A percentile compares a stretch with the other conserved stretches of the same genome.
These are phyloP conservation scores for Uloborus diversus DNA, from an alignment of 1,140 invertebrate species.

Conservation along the genomic window DNA sequence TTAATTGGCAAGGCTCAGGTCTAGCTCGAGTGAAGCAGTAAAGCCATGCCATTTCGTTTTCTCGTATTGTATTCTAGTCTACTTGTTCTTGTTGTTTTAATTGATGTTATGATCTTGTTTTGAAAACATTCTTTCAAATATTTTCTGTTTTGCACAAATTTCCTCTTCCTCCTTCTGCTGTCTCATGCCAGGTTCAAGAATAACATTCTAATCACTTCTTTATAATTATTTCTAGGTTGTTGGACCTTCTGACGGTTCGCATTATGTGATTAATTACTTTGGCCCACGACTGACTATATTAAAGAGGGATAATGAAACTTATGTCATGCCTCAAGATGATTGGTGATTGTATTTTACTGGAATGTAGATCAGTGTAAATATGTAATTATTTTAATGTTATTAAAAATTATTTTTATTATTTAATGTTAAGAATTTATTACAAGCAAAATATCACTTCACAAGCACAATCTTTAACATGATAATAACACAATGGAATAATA, in stretches of 20 bases:
- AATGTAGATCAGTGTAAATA: background rate
- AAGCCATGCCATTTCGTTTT: too few species aligned
- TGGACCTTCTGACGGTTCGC: constrained; percentile 94
- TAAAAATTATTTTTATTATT: background rate
- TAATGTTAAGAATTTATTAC: background rate
- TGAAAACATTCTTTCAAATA: too few species aligned
- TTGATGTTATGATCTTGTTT: too few species aligned
- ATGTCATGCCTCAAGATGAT: constrained; percentile 81
- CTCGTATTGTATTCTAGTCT: too few species aligned
- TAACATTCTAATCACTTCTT: too few species aligned
- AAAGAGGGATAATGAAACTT: constrained; percentile 85
- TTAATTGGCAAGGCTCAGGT: too few species aligned
- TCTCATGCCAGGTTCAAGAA: too few species aligned
- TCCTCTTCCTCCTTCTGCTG: too few species aligned
- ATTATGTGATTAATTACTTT: constrained; percentile 93
- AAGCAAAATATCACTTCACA: background rate
- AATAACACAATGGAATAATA: background rate
- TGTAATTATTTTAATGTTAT: background rate
- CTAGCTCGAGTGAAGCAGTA: too few species aligned
- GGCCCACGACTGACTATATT: constrained; percentile 86
- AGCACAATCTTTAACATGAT: background rate
- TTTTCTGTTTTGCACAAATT: too few species aligned
- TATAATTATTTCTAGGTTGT: constrained; percentile 71
- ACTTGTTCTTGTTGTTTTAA: too few species aligned
- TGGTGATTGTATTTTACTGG: constrained; percentile 68